phyloP scores from a whole-genome alignment of 2,797 vertebrate genomes.

The Sebastes hopkinsi region DNA sequence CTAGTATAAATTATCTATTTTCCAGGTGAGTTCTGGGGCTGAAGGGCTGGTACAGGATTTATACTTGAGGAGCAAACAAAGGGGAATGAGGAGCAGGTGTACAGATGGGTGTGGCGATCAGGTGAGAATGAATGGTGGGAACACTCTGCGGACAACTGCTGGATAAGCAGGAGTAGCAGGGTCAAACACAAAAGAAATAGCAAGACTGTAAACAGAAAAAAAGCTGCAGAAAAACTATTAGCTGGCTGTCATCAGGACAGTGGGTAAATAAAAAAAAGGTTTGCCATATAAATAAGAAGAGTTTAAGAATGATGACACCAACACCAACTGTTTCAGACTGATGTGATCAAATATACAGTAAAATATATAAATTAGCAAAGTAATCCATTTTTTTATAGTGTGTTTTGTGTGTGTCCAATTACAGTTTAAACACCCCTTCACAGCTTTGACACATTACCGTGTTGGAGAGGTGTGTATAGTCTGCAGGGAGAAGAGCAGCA shows the following conservation, averaged over 20 bases:
- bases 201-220: background rate
- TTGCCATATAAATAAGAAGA: background rate
- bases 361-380: background rate
- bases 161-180: background rate
- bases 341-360: background rate
- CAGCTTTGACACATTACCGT: background rate
- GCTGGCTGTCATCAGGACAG: background rate
- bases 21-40: background rate
- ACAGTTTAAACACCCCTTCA: background rate
- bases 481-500: background rate
- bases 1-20: background rate
- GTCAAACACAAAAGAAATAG: background rate
- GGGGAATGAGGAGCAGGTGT: background rate
- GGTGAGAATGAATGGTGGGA: background rate
- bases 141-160: background rate
- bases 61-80: background rate
- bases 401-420: background rate
- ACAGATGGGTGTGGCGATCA: background rate
- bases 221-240: background rate
- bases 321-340: background rate
- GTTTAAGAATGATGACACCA: background rate
- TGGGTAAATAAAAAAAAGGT: background rate
- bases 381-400: background rate
- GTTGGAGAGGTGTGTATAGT: background rate
- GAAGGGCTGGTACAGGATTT: background rate